Evolutionary conservation across 92 coral and sea anemone species (phyloP), one percentile per base, ranked within the genome.

Genomic region (Galaxea fascicularis): DNA sequence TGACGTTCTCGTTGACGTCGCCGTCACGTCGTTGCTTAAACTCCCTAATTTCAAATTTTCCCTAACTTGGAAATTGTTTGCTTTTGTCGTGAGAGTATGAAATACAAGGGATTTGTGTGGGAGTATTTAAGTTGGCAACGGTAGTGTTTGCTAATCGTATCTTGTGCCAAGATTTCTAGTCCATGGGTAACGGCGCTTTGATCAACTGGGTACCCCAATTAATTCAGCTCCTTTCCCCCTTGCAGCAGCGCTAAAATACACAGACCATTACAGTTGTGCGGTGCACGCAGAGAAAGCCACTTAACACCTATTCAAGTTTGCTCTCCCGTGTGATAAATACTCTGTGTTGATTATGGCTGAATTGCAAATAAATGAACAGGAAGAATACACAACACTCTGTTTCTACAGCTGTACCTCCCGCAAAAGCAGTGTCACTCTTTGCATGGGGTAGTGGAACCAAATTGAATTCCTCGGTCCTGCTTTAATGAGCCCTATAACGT

Each of bases 391-490:
- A 53, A 26, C 46, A 41, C 51, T 54, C 44, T 10, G 74, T 65
- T 65, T 12, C 46, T 56, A 25, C 22, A 3, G 16, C 67, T 71
- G 18, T 72, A 82, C 92, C 92, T 89, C 89, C 92, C 89, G 89
- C 89, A 63, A 65, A 45, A 69, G 79, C 41, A 65, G 70, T 85
- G 76, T 82, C 91, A 78, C 63, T 78, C 94, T 91, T 91, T 91
- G 94, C 94, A 88, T 91, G 94, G 92, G 94, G 94, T 91, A 79
- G 66, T 83, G 47, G 59, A 27, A 31, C 54, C 67, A 58, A 78
- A 83, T 88, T 78, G 47, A 91, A 83, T 88, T 72, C 58, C 69
- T 29, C 27, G 7, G 45, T 30, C 47, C n/a, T n/a, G n/a, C n/a
- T 67, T 65, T 25, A 47, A 79, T 27, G n/a, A 60, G 52, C 68